Percentiles rank a stretch among this genome's conserved stretches.
Conservation (phyloP, 2,113 vertebrate genomes). For the Mormyrus iriodes region DNA sequence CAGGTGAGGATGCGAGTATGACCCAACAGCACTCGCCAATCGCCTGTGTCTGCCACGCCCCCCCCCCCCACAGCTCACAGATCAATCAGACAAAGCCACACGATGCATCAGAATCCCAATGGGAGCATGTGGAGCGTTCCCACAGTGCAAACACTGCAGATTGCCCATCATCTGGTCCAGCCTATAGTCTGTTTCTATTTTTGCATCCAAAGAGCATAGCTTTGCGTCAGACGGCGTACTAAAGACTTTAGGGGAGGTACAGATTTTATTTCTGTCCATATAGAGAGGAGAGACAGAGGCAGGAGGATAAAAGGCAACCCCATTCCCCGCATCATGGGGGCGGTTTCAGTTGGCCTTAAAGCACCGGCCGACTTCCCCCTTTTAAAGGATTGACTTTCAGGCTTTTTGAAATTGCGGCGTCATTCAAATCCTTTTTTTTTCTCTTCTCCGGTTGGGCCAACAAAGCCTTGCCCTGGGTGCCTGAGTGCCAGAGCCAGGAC, state of each 20-base stretch:
- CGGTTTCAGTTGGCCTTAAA: slow-evolving; percentile 54
- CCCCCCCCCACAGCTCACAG: slow-evolving; percentile 46
- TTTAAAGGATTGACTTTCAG: slow-evolving; percentile 70
- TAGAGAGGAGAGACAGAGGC: background rate
- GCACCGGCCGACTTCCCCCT: slow-evolving; percentile 48
- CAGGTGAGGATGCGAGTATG: background rate
- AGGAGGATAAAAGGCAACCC: background rate
- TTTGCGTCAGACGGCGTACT: background rate
- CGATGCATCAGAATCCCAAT: slow-evolving; percentile 51
- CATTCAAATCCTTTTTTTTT: slow-evolving; percentile 52
- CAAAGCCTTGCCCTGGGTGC: slow-evolving; percentile 48
- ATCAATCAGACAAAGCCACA: slow-evolving; percentile 50
- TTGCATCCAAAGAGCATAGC: background rate
- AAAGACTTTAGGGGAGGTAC: background rate
- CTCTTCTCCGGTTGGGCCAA: slow-evolving; percentile 27
- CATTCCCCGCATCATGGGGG: background rate
- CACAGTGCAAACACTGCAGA: background rate
- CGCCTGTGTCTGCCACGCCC: slow-evolving; percentile 32
- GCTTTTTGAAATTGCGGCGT: slow-evolving; percentile 49
- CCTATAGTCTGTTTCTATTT: background rate
- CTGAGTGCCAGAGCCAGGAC: slow-evolving; percentile 51
- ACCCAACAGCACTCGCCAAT: slow-evolving; percentile 50
- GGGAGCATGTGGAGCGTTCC: slow-evolving; percentile 33
- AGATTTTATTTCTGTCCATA: background rate
- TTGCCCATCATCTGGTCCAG: background rate